These are phyloP conservation scores for Pachycephus smyrnensis DNA, from an alignment of 2,888 invertebrate species.

Conservation along the genomic window DNA sequence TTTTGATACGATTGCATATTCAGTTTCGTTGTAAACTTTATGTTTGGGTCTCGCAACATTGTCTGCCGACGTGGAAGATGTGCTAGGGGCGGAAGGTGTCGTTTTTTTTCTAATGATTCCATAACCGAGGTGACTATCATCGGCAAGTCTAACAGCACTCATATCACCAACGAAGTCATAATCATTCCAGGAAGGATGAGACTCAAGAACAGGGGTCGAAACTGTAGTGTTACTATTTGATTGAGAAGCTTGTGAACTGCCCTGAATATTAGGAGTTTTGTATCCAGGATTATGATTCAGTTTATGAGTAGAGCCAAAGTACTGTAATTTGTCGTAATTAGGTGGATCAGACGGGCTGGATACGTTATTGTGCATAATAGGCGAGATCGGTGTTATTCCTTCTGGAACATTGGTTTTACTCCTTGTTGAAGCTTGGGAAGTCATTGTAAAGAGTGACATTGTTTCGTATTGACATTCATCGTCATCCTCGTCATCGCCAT, in stretches of 20 bases:
- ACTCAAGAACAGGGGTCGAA: conserved; percentile 32
- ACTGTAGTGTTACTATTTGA: conserved; percentile 30
- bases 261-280: conserved; percentile 70
- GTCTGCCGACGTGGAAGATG: conserved; percentile 53
- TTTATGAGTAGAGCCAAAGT: conserved; percentile 83
- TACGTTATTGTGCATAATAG: conserved; percentile 52
- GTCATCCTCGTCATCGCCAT: conserved; percentile 22
- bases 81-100: conserved; percentile 56
- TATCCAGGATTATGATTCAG: conserved; percentile 75
- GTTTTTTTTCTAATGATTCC: conserved; percentile 78
- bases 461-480: conserved; percentile 59
- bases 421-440: conserved; percentile 44
- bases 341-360: conserved; percentile 45
- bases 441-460: conserved; percentile 37
- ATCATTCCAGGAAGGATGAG: conserved; percentile 73
- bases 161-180: conserved; percentile 80
- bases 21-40: conserved; percentile 80
- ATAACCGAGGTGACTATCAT: conserved; percentile 85
- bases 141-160: conserved; percentile 79
- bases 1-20: conserved; percentile 87
- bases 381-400: conserved; percentile 39
- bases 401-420: conserved; percentile 40
- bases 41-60: conserved; percentile 71
- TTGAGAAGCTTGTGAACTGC: conserved; percentile 40
- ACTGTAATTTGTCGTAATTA: conserved; percentile 84